Evolutionary conservation across 1,140 invertebrate species (phyloP).

Genomic region (Lepidostoma basale): DNA sequence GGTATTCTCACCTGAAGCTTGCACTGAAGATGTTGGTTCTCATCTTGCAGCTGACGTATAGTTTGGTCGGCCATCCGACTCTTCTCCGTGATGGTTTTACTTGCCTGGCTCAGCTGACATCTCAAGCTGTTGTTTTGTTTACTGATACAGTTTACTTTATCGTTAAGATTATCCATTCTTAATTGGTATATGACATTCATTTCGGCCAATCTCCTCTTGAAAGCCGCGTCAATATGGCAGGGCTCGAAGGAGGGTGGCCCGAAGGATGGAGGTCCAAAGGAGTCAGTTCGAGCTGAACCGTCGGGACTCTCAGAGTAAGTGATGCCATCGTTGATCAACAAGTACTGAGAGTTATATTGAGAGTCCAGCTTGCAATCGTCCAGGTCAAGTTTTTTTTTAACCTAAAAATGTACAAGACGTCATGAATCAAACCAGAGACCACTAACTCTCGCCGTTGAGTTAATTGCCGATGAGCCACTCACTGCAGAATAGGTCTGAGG

Average conservation of each 20-base stretch:
- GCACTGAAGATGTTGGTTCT: background rate
- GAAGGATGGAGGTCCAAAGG: background rate
- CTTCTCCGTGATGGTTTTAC: too few species aligned
- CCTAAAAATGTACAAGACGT: background rate
- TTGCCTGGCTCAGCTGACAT: background rate
- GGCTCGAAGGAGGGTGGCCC: background rate
- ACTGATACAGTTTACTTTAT: background rate
- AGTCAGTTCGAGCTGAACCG: background rate
- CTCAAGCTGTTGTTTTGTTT: background rate
- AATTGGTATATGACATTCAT: constrained; percentile 15
- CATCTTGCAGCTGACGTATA: background rate
- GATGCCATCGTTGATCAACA: background rate
- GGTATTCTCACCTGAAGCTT: background rate
- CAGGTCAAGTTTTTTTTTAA: background rate
- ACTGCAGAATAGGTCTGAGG: too few species aligned
- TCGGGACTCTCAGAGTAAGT: background rate
- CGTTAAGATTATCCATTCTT: constrained; percentile 10
- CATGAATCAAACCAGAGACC: background rate
- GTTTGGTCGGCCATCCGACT: background rate
- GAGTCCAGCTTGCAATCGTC: background rate
- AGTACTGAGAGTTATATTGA: constrained; percentile 1
- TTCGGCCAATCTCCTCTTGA: constrained; percentile 9
- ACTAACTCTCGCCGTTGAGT: too few species aligned
- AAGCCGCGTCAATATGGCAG: background rate
- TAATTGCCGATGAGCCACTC: too few species aligned